These are phyloP conservation scores for Austrolebias charrua DNA, from an alignment of 2,797 vertebrate species.

Conservation along the genomic window DNA sequence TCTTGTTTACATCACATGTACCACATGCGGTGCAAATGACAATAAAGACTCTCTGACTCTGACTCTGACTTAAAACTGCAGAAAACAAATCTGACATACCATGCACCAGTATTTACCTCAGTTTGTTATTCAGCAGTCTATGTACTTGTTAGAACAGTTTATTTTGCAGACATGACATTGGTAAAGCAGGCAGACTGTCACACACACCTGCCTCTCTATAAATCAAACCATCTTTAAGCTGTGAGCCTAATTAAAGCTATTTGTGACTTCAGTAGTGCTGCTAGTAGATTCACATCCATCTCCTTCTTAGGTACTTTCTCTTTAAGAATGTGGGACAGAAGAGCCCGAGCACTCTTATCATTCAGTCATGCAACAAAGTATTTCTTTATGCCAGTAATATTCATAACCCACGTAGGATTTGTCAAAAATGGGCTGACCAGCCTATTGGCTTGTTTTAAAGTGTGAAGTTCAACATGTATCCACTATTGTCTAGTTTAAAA, in stretches of 20 bases:
- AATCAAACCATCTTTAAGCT: constrained; percentile 15
- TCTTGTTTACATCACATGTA: too few species aligned
- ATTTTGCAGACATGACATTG: constrained; percentile 20
- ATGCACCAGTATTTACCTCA: neutral
- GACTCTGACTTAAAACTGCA: neutral
- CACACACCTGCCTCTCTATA: constrained; percentile 19
- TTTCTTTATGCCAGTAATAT: too few species aligned
- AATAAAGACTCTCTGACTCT: too few species aligned
- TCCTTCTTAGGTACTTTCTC: neutral
- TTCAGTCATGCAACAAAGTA: too few species aligned
- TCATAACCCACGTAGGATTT: too few species aligned
- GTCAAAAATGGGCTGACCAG: too few species aligned
- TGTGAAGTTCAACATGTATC: too few species aligned
- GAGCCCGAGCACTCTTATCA: neutral
- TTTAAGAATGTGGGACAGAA: neutral
- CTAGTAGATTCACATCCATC: constrained; percentile 21
- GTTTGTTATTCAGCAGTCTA: neutral
- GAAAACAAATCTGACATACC: neutral
- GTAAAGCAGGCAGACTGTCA: neutral
- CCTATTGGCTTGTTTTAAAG: too few species aligned
- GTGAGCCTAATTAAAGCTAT: constrained; percentile 19
- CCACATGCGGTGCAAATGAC: too few species aligned
- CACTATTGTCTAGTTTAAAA: too few species aligned
- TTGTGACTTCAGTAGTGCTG: constrained; percentile 14
- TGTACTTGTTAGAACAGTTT: constrained; percentile 12